A percentile compares a stretch with the other conserved stretches of the same genome.
Conservation (phyloP, 2,797 vertebrate species). For the Darevskia mixta region DNA sequence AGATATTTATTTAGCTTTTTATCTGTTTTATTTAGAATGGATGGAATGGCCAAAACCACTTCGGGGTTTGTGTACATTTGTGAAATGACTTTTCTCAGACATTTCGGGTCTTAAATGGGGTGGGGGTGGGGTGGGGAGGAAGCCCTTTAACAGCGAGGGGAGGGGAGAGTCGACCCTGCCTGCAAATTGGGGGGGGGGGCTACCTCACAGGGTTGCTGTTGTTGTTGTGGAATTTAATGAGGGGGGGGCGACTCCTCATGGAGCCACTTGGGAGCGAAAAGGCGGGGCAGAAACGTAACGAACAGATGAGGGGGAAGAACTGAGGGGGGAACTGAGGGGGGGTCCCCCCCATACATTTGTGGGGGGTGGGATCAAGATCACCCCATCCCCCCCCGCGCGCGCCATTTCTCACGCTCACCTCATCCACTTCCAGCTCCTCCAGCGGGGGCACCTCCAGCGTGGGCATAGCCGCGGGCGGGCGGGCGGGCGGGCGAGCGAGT, state of each 20-base stretch:
- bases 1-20: too few species aligned
- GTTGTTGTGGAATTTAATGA: too few species aligned
- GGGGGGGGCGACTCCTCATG: too few species aligned
- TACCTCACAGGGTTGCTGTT: not conserved
- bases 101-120: too few species aligned
- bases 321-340: not conserved
- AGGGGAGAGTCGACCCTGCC: not conserved
- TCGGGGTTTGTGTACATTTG: too few species aligned
- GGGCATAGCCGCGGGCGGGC: slow-evolving; percentile 80
- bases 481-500: not conserved
- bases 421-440: slow-evolving; percentile 88
- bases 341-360: not conserved
- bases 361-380: not conserved
- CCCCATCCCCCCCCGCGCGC: not conserved
- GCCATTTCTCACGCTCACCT: slow-evolving; percentile 81
- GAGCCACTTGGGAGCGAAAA: too few species aligned
- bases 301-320: not conserved
- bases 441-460: slow-evolving; percentile 81
- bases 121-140: not conserved
- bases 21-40: too few species aligned
- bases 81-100: too few species aligned
- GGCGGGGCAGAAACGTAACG: not conserved
- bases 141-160: not conserved
- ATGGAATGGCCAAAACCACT: too few species aligned
- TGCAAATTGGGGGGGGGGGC: not conserved